A percentile compares a stretch with the other conserved stretches of the same genome.
Conservation (phyloP, 1,140 invertebrate genomes). For the Antheraea mylitta region DNA sequence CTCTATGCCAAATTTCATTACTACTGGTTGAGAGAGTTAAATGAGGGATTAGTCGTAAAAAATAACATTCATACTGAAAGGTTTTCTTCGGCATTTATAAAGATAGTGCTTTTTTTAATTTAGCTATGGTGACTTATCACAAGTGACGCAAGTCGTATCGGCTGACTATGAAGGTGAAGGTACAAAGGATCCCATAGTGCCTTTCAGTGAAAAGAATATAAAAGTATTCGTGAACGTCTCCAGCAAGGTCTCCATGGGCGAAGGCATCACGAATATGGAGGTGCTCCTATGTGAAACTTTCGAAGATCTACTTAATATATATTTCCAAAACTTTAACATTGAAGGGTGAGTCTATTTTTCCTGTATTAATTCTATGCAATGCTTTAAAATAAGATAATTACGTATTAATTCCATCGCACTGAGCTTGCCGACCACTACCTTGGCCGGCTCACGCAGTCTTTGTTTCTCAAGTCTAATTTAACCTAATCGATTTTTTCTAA, state of each 20-base stretch:
- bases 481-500: too few relatives aligned
- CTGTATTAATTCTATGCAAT: neutral
- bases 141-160: conserved; percentile 72
- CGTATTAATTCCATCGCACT: too few relatives aligned
- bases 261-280: conserved; percentile 81
- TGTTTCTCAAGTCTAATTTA: too few relatives aligned
- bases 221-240: conserved; percentile 53
- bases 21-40: too few relatives aligned
- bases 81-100: too few relatives aligned
- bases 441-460: too few relatives aligned
- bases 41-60: too few relatives aligned
- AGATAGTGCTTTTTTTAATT: neutral
- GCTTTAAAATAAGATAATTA: conserved; percentile 22
- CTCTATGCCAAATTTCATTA: too few relatives aligned
- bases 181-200: conserved; percentile 35
- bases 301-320: conserved; percentile 83
- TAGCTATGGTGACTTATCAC: conserved; percentile 67
- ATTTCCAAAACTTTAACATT: conserved; percentile 86
- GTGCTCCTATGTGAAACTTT: conserved; percentile 88
- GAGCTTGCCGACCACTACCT: too few relatives aligned
- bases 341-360: conserved; percentile 71
- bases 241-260: conserved; percentile 34
- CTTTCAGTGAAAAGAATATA: conserved; percentile 67
- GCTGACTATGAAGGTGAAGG: conserved; percentile 60
- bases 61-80: too few relatives aligned